Evolutionary conservation across 1,140 invertebrate species (phyloP), one percentile per base, ranked within the genome.

Genomic region (Drosophila parvula): DNA sequence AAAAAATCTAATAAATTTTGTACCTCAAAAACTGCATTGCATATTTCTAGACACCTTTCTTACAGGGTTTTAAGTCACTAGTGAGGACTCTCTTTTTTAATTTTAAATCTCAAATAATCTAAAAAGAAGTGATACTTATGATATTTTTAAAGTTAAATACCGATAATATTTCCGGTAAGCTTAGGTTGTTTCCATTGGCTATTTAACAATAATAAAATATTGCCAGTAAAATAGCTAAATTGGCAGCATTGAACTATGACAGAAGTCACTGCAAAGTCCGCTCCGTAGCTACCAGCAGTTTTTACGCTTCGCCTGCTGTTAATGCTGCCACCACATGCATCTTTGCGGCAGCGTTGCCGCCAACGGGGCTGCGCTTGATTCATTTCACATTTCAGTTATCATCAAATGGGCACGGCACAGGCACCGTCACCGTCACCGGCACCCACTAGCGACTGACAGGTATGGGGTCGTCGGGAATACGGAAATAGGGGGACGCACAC

Each of bases 321-420:
- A 53, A 71, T 68, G 57, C 76, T 38, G 50, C 64, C 62, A 78
- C 81, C 79, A 59, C 80, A 81, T 70, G 62, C 58, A 78, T 79
- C 57, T 68, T 53, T 79, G 73, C 67, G 41, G 56, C 48, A 57
- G 44, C 30, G 53, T 59, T 47, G 51, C 51, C 80, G 70, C 48
- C 65, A 68, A 47, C 53, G 45, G 41, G 61, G 64, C 53, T 67
- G 78, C 48, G 51, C 62, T 62, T 85, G 74, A 81, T 74, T 88
- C 74, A 40, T 61, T 70, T 78, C 62, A 43, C 60, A 64, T 79
- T 79, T 76, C 63, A 86, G 81, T 81, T 81, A 84, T 86, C 74
- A 84, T 84, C 73, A 74, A 61, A 51, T 28, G 53, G 22, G 30
- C 65, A 64, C 64, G 50, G 50, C 41, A 56, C 43, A 30, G 51